phyloP scores from a whole-genome alignment of 2,797 vertebrate species.

The Orientallactaga sibirica region DNA sequence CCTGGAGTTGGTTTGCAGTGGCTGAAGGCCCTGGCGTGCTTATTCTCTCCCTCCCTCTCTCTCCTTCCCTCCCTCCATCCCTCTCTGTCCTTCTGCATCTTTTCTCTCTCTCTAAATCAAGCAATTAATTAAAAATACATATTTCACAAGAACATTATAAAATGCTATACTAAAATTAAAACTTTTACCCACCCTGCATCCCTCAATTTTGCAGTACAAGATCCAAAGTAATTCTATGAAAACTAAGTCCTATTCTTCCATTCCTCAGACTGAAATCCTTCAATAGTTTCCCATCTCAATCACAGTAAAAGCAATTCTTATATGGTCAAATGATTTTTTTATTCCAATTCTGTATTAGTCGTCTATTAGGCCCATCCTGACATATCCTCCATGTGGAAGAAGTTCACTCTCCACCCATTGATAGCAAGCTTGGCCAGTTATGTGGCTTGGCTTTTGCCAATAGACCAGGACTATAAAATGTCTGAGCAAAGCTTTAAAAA shows the following conservation, averaged over 20 bases:
- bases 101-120: no score
- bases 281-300: not conserved
- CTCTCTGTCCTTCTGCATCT: no score
- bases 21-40: no score
- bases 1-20: no score
- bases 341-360: slow-evolving; percentile 8
- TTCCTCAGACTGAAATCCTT: not conserved
- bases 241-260: not conserved
- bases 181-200: not conserved
- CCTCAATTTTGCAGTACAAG: not conserved
- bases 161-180: slow-evolving; percentile 11
- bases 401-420: not conserved
- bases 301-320: not conserved
- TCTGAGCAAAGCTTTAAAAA: not conserved
- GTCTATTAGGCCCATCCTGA: not conserved
- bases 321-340: not conserved
- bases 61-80: no score
- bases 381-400: not conserved
- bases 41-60: no score
- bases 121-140: no score
- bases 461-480: not conserved
- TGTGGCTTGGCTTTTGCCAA: slow-evolving; percentile 34
- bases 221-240: not conserved
- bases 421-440: not conserved
- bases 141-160: not conserved